Evolutionary conservation across 1,140 invertebrate species (phyloP).

Genomic region (Berghia stephanieae): DNA sequence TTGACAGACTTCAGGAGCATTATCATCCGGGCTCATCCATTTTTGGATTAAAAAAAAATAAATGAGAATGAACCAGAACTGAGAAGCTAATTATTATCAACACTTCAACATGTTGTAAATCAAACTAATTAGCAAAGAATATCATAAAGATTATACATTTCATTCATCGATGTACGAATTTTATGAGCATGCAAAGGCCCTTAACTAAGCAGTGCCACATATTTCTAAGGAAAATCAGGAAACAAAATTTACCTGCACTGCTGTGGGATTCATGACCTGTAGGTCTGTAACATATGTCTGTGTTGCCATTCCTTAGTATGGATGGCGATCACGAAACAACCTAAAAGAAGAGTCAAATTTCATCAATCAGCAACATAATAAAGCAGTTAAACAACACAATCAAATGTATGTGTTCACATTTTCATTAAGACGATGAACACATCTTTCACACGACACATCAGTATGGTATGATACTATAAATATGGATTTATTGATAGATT

Average conservation of each 20-base stretch:
- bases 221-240: not conserved
- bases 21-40: not conserved
- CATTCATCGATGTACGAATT: not conserved
- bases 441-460: too few relatives aligned
- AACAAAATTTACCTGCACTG: conserved; percentile 53
- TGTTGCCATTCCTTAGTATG: conserved; percentile 59
- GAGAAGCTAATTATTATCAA: not conserved
- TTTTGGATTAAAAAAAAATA: not conserved
- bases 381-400: not conserved
- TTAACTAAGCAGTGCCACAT: too few relatives aligned
- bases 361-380: not conserved
- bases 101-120: not conserved
- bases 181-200: not conserved
- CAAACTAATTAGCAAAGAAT: not conserved
- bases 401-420: not conserved
- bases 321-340: conserved; percentile 15
- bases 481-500: too few relatives aligned
- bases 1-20: not conserved
- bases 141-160: not conserved
- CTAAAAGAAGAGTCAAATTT: not conserved
- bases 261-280: conserved; percentile 65
- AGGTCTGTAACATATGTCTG: conserved; percentile 67
- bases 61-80: not conserved
- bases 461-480: too few relatives aligned
- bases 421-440: not conserved